Evolutionary conservation across 2,797 vertebrate species (phyloP).

Genomic region (Pitangus sulphuratus): DNA sequence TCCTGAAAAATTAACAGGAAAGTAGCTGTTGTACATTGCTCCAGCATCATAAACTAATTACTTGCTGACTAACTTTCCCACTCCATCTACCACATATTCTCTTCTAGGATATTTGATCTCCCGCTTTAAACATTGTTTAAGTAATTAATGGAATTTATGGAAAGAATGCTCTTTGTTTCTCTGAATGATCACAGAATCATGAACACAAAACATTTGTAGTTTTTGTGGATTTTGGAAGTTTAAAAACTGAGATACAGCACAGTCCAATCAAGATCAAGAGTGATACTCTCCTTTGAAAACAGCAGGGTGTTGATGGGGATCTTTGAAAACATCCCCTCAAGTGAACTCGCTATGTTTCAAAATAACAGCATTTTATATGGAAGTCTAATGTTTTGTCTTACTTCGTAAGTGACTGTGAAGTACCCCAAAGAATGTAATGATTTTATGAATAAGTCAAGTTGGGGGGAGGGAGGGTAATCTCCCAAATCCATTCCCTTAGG

Average conservation of each 20-base stretch:
- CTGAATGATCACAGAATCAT: not conserved
- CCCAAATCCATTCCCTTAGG: not conserved
- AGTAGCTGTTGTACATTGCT: not conserved
- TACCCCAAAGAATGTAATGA: accelerated
- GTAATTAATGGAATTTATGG: not conserved
- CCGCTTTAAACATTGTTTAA: not conserved
- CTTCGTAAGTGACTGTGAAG: not conserved
- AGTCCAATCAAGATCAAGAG: accelerated
- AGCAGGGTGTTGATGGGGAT: not conserved
- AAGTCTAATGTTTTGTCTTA: not conserved
- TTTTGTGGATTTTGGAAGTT: not conserved
- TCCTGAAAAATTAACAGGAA: not conserved
- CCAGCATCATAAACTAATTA: not conserved
- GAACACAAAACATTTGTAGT: not conserved
- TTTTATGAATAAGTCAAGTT: not conserved
- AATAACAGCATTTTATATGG: not conserved
- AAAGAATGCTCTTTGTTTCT: not conserved
- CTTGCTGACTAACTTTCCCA: not conserved
- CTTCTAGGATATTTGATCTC: not conserved
- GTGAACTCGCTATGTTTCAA: not conserved
- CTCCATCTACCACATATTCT: not conserved
- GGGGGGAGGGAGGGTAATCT: not conserved
- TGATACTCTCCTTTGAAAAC: not conserved
- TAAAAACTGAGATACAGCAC: not conserved
- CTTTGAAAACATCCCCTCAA: not conserved